Evolutionary conservation across 2,888 invertebrate species (phyloP), one percentile per base, ranked within the genome.

Genomic region (Drosophila nigricruria): DNA sequence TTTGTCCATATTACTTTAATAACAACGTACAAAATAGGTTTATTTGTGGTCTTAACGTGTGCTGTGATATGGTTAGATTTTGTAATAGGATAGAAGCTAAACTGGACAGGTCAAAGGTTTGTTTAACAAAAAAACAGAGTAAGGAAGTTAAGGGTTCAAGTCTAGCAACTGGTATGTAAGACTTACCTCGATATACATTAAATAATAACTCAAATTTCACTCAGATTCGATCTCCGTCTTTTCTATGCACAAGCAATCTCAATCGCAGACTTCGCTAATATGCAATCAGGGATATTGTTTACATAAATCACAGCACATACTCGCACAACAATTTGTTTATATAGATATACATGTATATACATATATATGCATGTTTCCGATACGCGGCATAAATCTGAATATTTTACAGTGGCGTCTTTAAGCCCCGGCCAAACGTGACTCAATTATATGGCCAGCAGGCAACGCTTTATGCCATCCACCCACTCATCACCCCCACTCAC

Each of bases 371-470:
- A 43, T 50, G 38, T 58, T 53, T 34, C 56, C 40, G 49, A 43
- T 70, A 70, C 71, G 75, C 88, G 81, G 85, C 88, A 85, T 85
- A 85, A 85, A 85, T 85, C 89, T 84, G 79, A 84, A 89, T 88
- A 88, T 80, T 65, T 81, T 70, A 70, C 64, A 79, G 20, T 61
- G 58, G 43, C 69, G 65, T 66, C 65, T 67, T 58, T 85, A 88
- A 88, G 81, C 77, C 78, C 78, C 42, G 50, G 36, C 68, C 78
- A 87, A 85, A 89, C 90, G 90, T 89, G 89, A 89, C 90, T 89
- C 90, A 82, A 90, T 89, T 90, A 85, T 89, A 79, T 80, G 71
- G 72, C 70, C 70, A 77, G 50, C 62, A 53, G 5, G 60, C 56
- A 49, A 66, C 25, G 38, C 36, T 56, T 70, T 53, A 53, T 69